Base-by-base conservation (phyloP, 2,888 invertebrate genomes). In the Mesorhabditis spiculigera region DNA sequence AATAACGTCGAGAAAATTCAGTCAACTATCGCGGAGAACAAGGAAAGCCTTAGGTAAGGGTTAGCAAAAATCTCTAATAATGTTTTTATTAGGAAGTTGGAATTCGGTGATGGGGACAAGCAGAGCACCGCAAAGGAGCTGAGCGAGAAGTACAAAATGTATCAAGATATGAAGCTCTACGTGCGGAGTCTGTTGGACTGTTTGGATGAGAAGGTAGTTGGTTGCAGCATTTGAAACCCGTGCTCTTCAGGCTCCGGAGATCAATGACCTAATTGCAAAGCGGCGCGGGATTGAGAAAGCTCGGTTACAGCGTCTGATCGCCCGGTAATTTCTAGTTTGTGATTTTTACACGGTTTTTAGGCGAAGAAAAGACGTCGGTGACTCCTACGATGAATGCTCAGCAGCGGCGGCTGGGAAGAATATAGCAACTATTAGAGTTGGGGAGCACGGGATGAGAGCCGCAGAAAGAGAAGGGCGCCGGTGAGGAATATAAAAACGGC, bases 131-230 rank as follows among this genome's bases (percentile, higher is more conserved):
- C 84, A 69, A 84, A 86, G 28, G 87, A 87, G 73, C 90, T 94
- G 69, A 93, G 93, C 78, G 91, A 91, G 71, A 91, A 92, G 80
- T 96, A 93, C 90, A 89, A 91, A 85, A 93, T 95, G 89, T 96
- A 94, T 90, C 96, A 97, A 90, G 93, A 95, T 89, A 91, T 93
- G 85, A 91, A 93, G 87, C 93, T 94, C 86, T 97, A 94, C 90
- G 91, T 95, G 86, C 92, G 92, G 81, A 95, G 96, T 90, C 91
- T 96, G 88, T 91, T 96, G 87, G 96, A 97, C 89, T 97, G 96
- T 89, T 90, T 96, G 84, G 93, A 95, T 87, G 94, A 95, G 89
- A 97, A 97, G 92, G 93, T 95, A 86, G 84, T 87, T 45, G 5
- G 62, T 5, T 16, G 42, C 50, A 16, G 64, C 45, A 43, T 42